These are phyloP conservation scores for Macroramphosus scolopax DNA, from an alignment of 2,797 vertebrate genomes.

Conservation along the genomic window DNA sequence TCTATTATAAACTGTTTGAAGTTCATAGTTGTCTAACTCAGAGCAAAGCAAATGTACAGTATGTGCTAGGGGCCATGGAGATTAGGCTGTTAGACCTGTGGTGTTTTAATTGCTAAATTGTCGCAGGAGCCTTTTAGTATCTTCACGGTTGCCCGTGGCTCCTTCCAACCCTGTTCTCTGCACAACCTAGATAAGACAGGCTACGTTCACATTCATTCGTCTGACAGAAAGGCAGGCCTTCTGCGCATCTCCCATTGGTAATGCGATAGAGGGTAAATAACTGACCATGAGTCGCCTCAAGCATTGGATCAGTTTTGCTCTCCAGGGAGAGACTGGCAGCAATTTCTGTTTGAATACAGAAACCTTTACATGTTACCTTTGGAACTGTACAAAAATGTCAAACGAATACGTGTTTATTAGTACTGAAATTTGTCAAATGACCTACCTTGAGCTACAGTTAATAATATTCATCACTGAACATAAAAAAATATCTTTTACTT, in stretches of 20 bases:
- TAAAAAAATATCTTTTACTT: background rate
- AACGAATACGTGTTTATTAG: background rate
- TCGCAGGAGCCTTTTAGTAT: slow-evolving; percentile 61
- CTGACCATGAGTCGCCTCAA: slow-evolving; percentile 45
- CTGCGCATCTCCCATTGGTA: slow-evolving; percentile 51
- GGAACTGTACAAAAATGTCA: slow-evolving; percentile 9
- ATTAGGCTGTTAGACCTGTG: slow-evolving; percentile 67
- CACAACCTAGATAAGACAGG: slow-evolving; percentile 71
- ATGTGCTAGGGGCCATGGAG: slow-evolving; percentile 55
- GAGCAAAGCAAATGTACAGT: slow-evolving; percentile 53
- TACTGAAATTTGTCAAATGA: background rate
- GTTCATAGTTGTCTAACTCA: slow-evolving; percentile 44
- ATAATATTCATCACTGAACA: background rate
- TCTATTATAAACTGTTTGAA: slow-evolving; percentile 63
- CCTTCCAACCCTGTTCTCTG: slow-evolving; percentile 66
- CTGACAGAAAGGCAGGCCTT: slow-evolving; percentile 55
- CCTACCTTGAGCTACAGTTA: too few species aligned
- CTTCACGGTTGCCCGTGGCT: slow-evolving; percentile 63
- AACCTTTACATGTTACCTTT: slow-evolving; percentile 19
- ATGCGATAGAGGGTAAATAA: slow-evolving; percentile 60
- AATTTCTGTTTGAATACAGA: slow-evolving; percentile 24
- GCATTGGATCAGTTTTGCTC: slow-evolving; percentile 48
- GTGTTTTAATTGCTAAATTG: slow-evolving; percentile 76
- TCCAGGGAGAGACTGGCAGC: slow-evolving; percentile 31
- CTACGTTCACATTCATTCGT: slow-evolving; percentile 50